phyloP scores from a whole-genome alignment of 2,113 vertebrate species.

The Boleophthalmus pectinirostris region DNA sequence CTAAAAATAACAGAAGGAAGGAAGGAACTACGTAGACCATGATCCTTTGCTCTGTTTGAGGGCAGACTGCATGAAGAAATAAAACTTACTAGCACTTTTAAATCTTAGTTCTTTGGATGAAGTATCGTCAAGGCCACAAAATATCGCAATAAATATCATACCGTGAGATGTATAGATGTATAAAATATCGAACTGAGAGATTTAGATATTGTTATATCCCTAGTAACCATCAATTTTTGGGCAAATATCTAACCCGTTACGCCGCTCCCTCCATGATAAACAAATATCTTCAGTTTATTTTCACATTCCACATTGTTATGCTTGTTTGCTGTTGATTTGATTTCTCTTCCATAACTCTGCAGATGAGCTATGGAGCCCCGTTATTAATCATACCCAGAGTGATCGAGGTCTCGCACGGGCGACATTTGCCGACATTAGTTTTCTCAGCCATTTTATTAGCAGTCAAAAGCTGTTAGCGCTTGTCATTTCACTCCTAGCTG shows the following conservation, averaged over 20 bases:
- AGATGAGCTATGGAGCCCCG: background rate
- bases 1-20: too few relatives aligned
- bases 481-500: background rate
- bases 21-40: too few relatives aligned
- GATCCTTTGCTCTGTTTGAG: too few relatives aligned
- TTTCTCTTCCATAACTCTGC: background rate
- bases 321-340: background rate
- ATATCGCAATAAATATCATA: too few relatives aligned
- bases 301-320: background rate
- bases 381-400: conserved; percentile 16
- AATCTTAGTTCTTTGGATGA: too few relatives aligned
- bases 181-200: too few relatives aligned
- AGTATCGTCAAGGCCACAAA: too few relatives aligned
- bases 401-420: background rate
- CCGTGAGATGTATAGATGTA: too few relatives aligned
- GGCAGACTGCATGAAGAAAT: too few relatives aligned
- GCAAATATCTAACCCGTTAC: background rate
- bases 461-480: background rate
- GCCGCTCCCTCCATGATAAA: too few relatives aligned
- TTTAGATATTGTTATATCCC: too few relatives aligned
- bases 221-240: background rate
- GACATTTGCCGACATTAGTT: conserved; percentile 4
- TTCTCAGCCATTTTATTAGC: conserved; percentile 18
- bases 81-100: too few relatives aligned
- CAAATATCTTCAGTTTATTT: background rate